Evolutionary conservation across 2,797 vertebrate genomes (phyloP).

Genomic region (Pogonophryne albipinna): DNA sequence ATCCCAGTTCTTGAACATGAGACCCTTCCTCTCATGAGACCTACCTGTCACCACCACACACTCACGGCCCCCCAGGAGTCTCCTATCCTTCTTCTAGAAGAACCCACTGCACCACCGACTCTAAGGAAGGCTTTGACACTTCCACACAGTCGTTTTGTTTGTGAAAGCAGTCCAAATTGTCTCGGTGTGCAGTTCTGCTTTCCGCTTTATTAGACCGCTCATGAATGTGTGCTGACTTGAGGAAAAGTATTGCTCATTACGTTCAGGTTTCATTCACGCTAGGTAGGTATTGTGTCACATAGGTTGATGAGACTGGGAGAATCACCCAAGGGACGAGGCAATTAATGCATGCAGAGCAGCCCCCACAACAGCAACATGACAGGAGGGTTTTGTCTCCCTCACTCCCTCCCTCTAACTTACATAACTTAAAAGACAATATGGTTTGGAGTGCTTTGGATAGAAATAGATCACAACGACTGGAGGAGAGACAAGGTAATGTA

Average conservation of each 20-base stretch:
- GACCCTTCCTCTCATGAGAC: slow-evolving; percentile 51
- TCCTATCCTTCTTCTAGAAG: slow-evolving; percentile 13
- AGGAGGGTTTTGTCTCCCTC: slow-evolving; percentile 24
- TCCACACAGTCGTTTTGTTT: slow-evolving; percentile 40
- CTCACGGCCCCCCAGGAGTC: slow-evolving; percentile 29
- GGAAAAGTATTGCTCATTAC: slow-evolving; percentile 70
- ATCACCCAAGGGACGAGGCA: slow-evolving; percentile 63
- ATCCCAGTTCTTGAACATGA: slow-evolving; percentile 43
- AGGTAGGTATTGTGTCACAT: slow-evolving; percentile 68
- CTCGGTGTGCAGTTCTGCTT: slow-evolving; percentile 21
- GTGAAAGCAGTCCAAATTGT: slow-evolving; percentile 30
- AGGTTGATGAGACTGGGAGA: slow-evolving; percentile 54
- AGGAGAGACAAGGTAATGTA: slow-evolving; percentile 67
- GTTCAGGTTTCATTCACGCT: slow-evolving; percentile 63
- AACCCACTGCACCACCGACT: slow-evolving; percentile 30
- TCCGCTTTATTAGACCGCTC: slow-evolving; percentile 46
- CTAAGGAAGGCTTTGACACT: slow-evolving; percentile 40
- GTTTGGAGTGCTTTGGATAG: slow-evolving; percentile 48
- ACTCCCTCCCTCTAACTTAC: slow-evolving; percentile 46
- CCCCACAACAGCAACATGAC: slow-evolving; percentile 56
- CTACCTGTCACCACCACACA: slow-evolving; percentile 36
- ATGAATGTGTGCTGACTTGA: slow-evolving; percentile 60
- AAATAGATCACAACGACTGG: slow-evolving; percentile 66
- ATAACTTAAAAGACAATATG: slow-evolving; percentile 67
- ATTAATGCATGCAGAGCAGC: slow-evolving; percentile 66